Conservation (phyloP, 2,797 vertebrate species). For the Falco naumanni region DNA sequence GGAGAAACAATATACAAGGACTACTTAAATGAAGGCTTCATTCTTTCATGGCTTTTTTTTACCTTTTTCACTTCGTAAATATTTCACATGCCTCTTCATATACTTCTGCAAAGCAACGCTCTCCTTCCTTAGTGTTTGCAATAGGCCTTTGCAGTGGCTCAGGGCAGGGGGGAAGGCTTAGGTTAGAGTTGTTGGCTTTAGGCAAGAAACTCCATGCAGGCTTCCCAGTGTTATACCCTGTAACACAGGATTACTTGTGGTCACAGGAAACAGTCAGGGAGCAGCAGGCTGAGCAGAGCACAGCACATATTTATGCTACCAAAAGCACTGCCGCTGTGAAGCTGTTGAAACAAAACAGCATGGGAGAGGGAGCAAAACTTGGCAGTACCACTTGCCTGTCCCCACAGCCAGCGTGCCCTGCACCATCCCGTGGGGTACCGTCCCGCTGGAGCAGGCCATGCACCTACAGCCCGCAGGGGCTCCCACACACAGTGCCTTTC, state of each 20-base stretch:
- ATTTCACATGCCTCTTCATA: not conserved
- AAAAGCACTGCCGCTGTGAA: rapidly evolving
- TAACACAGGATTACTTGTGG: not conserved
- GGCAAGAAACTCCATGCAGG: not conserved
- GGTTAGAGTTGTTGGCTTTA: not conserved
- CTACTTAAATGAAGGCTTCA: not conserved
- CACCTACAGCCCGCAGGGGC: rapidly evolving
- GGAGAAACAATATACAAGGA: not conserved
- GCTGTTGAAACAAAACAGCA: not conserved
- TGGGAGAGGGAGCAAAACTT: rapidly evolving
- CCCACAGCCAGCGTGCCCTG: not conserved
- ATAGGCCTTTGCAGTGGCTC: not conserved
- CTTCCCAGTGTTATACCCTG: rapidly evolving
- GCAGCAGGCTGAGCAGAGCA: not conserved
- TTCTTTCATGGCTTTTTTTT: not conserved
- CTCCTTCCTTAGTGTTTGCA: not conserved
- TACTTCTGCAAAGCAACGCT: not conserved
- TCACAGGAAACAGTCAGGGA: not conserved
- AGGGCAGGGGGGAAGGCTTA: too few relatives aligned
- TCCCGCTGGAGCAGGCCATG: rapidly evolving
- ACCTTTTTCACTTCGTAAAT: not conserved
- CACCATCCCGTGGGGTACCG: too few relatives aligned
- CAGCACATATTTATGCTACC: rapidly evolving
- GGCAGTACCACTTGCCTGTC: rapidly evolving
- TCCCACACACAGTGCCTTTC: not conserved